Evolutionary conservation across 2,888 invertebrate species (phyloP), one percentile per base, ranked within the genome.

Genomic region (Cheilosia scutellata): DNA sequence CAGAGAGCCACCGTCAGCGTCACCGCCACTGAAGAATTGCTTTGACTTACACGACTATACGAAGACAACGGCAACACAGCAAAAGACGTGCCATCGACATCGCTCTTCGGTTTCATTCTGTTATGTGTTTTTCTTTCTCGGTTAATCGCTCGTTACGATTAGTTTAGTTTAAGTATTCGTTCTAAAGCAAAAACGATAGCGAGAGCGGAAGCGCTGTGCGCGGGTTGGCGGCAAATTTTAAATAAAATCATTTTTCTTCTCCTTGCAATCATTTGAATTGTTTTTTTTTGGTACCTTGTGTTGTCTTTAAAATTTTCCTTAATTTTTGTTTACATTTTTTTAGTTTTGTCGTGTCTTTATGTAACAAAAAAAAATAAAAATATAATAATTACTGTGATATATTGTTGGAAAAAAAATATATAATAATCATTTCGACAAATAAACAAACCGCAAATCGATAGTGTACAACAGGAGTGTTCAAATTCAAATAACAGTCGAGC

Each of bases 131-230:
- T 86, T 68, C 86, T 82, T 86, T 86, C 76, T 86, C 76, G 82
- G 76, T 82, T 86, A 86, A 86, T 86, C 86, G 76, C 80, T 86
- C 86, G 82, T 80, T 86, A 72, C 82, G 86, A 86, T 80, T 86
- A 86, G 86, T 86, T 86, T 86, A 86, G 86, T 86, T 86, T 71
- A 80, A 77, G 80, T 82, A 75, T 84, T 75, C 84, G 80, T 84
- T 86, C 86, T 86, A 86, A 84, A 71, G 80, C 80, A 71, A 65
- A 68, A 62, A 72, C 86, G 82, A 62, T 66, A 82, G 76, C 53
- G 71, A 75, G 71, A 80, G 70, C 82, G 74, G 66, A 58, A 44
- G 40, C 51, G 76, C 71, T 72, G 80, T 72, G 71, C 60, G 76
- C 71, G 80, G 82, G 66, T 86, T 82, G 82, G 86, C 86, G 86